Conservation (phyloP, 2,888 invertebrate species). For the Cephus nigrinus region DNA sequence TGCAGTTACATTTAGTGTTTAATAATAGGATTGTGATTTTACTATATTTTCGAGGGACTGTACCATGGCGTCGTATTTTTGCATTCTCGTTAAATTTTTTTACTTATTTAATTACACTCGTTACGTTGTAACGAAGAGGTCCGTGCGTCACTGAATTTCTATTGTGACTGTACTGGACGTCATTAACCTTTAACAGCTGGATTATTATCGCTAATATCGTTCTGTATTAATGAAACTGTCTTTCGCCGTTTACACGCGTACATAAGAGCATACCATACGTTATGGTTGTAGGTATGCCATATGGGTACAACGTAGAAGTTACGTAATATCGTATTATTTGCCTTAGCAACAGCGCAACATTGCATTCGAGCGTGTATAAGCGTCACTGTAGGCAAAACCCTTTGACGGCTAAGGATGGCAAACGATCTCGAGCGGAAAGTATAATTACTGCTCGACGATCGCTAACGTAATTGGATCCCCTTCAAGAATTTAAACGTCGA, state of each 20-base stretch:
- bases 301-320: not conserved
- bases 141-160: not conserved
- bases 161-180: not conserved
- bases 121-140: not conserved
- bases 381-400: not conserved
- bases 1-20: not conserved
- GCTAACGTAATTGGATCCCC: slow-evolving; percentile 24
- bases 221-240: not conserved
- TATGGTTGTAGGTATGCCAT: not conserved
- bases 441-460: not conserved
- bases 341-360: not conserved
- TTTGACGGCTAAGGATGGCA: not conserved
- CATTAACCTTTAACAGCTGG: not conserved
- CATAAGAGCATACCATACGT: not conserved
- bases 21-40: not conserved
- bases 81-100: not conserved
- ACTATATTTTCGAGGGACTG: not conserved
- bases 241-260: not conserved
- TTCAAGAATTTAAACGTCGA: slow-evolving; percentile 11
- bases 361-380: not conserved
- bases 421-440: not conserved
- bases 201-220: not conserved
- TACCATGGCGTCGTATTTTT: not conserved
- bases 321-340: not conserved
- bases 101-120: not conserved